Evolutionary conservation across 1,140 invertebrate species (phyloP).

Genomic region (Samia ricini): DNA sequence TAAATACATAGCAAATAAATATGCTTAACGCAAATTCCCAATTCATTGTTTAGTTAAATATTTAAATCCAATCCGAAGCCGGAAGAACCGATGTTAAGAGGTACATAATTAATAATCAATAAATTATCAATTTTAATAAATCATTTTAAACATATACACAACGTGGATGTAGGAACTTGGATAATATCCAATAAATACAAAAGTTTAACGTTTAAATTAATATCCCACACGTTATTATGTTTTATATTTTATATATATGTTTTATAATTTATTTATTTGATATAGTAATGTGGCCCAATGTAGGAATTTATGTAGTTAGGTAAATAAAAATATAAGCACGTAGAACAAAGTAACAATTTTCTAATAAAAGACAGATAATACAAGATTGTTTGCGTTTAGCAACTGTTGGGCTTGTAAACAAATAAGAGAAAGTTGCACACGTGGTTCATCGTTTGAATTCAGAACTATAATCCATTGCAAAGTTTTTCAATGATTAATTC

Average conservation of each 20-base stretch:
- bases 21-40: too few relatives aligned
- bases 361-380: too few relatives aligned
- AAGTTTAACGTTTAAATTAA: neutral
- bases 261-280: too few relatives aligned
- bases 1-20: too few relatives aligned
- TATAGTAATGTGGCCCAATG: neutral
- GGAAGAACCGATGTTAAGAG: neutral
- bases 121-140: neutral
- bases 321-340: too few relatives aligned
- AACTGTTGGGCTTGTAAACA: slow-evolving; percentile 6
- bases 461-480: neutral
- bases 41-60: too few relatives aligned
- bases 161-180: neutral
- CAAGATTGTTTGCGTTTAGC: too few relatives aligned
- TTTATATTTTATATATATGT: neutral
- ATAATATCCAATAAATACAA: neutral
- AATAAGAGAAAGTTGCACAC: slow-evolving; percentile 3
- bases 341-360: too few relatives aligned
- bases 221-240: neutral
- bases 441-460: neutral
- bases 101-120: neutral
- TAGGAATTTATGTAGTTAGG: neutral
- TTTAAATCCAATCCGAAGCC: neutral
- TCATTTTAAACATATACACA: neutral
- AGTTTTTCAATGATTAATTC: neutral